These are phyloP conservation scores for Bombus vancouverensis DNA, from an alignment of 1,140 invertebrate genomes.

Conservation along the genomic window DNA sequence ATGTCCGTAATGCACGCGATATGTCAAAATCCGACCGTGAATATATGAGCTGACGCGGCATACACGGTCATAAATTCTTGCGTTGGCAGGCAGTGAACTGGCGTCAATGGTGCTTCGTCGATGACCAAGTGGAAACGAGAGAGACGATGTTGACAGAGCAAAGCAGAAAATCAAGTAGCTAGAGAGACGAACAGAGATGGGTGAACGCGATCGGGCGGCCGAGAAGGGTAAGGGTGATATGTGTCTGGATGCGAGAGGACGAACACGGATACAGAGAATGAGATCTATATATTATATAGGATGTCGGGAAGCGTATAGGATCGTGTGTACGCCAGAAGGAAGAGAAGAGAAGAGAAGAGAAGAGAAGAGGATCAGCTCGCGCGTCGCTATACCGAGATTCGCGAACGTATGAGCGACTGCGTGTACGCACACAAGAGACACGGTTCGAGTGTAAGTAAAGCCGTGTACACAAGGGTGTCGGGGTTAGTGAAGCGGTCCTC, in stretches of 20 bases:
- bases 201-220: background rate
- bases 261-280: constrained; percentile 16
- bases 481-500: constrained; percentile 22
- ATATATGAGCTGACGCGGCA: constrained; percentile 68
- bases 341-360: background rate
- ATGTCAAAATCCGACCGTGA: constrained; percentile 71
- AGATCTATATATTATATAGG: constrained; percentile 42
- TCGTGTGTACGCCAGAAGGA: background rate
- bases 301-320: background rate
- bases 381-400: constrained; percentile 10
- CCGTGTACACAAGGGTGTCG: constrained; percentile 33
- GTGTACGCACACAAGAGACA: background rate
- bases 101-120: constrained; percentile 79
- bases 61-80: constrained; percentile 79
- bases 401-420: constrained; percentile 25
- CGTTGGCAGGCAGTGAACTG: constrained; percentile 77
- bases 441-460: background rate
- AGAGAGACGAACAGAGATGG: background rate
- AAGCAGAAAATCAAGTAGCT: constrained; percentile 24
- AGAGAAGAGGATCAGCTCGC: background rate
- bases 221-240: constrained; percentile 8
- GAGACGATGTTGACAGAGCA: constrained; percentile 14
- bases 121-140: constrained; percentile 64
- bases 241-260: background rate
- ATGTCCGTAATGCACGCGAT: constrained; percentile 72